Conservation (phyloP, 2,888 invertebrate genomes). For the Metopia argyrocephala region DNA sequence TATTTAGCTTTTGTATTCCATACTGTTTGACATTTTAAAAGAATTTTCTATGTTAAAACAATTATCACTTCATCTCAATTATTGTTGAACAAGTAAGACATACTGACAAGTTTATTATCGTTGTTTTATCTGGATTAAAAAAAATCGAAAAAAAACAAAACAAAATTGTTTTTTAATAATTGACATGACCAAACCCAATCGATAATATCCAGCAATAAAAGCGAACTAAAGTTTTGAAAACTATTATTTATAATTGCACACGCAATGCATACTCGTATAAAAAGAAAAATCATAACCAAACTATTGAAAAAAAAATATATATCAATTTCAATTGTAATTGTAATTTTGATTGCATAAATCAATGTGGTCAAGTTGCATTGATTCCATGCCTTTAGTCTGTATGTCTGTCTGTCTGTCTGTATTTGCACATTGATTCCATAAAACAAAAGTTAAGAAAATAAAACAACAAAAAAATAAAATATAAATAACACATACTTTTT, state of each 20-base stretch:
- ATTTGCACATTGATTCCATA: background rate
- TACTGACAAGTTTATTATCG: constrained; percentile 59
- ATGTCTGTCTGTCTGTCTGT: background rate
- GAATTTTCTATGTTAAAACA: constrained; percentile 24
- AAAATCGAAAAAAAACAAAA: too few species aligned
- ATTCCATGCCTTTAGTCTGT: background rate
- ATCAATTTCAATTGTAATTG: constrained; percentile 24
- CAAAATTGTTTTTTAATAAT: constrained; percentile 37
- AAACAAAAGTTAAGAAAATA: background rate
- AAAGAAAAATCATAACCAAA: background rate
- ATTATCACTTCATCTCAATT: constrained; percentile 59
- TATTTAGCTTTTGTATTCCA: too few species aligned
- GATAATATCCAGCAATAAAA: too few species aligned
- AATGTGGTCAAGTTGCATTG: background rate
- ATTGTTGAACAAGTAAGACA: constrained; percentile 37
- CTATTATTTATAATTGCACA: background rate
- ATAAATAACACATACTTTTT: too few species aligned
- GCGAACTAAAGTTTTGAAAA: too few species aligned
- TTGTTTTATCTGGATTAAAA: constrained; percentile 50
- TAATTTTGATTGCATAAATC: constrained; percentile 34
- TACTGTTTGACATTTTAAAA: background rate
- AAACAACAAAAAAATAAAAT: too few species aligned
- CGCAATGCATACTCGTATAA: background rate
- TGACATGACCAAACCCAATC: constrained; percentile 46
- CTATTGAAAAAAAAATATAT: background rate